Percentiles rank a stretch among this genome's conserved stretches.
Evolutionary conservation across 2,113 vertebrate species (phyloP).

Genomic region (Mirza zaza): DNA sequence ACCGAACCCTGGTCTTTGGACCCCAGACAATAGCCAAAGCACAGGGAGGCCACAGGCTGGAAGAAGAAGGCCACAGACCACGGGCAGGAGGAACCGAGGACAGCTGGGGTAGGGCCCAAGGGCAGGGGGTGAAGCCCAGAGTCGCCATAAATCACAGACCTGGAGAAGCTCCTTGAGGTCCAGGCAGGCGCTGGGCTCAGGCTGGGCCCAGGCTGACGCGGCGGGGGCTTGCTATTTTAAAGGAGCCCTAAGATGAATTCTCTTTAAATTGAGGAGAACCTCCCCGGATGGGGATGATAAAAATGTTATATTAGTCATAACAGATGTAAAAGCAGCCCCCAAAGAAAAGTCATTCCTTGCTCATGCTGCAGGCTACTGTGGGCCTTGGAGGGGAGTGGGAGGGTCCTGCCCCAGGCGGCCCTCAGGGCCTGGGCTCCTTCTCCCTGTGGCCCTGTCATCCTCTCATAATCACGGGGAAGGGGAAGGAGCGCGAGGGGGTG

Average conservation of each 20-base stretch:
- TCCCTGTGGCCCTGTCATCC: neutral
- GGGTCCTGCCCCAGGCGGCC: neutral
- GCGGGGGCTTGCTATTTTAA: neutral
- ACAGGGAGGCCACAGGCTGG: neutral
- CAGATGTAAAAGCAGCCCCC: neutral
- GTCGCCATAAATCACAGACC: accelerated
- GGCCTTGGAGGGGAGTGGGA: too few relatives aligned
- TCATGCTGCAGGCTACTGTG: neutral
- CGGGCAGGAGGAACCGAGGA: accelerated
- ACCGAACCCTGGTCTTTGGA: neutral
- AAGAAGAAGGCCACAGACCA: neutral
- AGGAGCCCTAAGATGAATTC: neutral
- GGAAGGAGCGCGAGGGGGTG: neutral
- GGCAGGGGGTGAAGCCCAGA: neutral
- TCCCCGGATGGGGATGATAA: neutral
- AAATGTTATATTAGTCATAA: neutral
- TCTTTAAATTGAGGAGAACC: neutral
- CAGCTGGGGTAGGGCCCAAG: neutral
- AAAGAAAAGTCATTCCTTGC: neutral
- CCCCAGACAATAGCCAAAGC: neutral
- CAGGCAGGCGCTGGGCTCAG: neutral
- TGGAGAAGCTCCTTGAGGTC: neutral
- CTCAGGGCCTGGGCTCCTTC: neutral
- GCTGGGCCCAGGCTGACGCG: neutral
- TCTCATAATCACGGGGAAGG: neutral